Percentiles rank a stretch among this genome's conserved stretches.
Evolutionary conservation across 2,888 invertebrate genomes (phyloP).

Genomic region (Netelia inedita): DNA sequence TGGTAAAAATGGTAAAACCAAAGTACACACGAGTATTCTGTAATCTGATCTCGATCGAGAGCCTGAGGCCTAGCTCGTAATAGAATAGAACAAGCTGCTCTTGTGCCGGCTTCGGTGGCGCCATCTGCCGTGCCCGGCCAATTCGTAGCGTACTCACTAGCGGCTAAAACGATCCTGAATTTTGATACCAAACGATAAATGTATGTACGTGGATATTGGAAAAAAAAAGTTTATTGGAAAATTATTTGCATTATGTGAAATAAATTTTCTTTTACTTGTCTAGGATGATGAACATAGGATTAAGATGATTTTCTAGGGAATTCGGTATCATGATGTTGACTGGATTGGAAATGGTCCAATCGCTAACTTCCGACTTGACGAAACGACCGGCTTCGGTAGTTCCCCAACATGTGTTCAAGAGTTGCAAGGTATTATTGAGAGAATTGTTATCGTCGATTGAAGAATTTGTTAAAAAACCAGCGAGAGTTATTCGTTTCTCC

Average conservation of each 20-base stretch:
- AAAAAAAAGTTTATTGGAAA: background rate
- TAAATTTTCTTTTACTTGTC: slow-evolving; percentile 69
- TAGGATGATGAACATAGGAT: slow-evolving; percentile 66
- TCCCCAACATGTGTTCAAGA: slow-evolving; percentile 68
- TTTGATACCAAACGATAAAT: background rate
- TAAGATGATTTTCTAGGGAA: slow-evolving; percentile 62
- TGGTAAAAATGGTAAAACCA: background rate
- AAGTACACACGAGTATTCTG: slow-evolving; percentile 59
- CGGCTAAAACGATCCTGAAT: slow-evolving; percentile 76
- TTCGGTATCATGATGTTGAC: slow-evolving; percentile 76
- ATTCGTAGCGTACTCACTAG: slow-evolving; percentile 77
- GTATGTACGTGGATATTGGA: background rate
- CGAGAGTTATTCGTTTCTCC: slow-evolving; percentile 55
- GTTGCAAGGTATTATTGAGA: slow-evolving; percentile 31
- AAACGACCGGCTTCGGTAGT: slow-evolving; percentile 40
- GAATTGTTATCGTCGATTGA: background rate
- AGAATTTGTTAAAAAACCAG: slow-evolving; percentile 72
- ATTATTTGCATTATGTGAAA: background rate
- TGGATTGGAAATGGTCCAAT: slow-evolving; percentile 62
- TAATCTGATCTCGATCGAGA: slow-evolving; percentile 66
- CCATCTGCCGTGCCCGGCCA: slow-evolving; percentile 81
- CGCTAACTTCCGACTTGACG: slow-evolving; percentile 1
- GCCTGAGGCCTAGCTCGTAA: slow-evolving; percentile 76
- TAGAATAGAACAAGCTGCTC: slow-evolving; percentile 73
- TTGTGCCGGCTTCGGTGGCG: slow-evolving; percentile 77